Evolutionary conservation across 2,113 vertebrate genomes (phyloP), one percentile per base, ranked within the genome.

Genomic region (Genyomyrus donnyi): DNA sequence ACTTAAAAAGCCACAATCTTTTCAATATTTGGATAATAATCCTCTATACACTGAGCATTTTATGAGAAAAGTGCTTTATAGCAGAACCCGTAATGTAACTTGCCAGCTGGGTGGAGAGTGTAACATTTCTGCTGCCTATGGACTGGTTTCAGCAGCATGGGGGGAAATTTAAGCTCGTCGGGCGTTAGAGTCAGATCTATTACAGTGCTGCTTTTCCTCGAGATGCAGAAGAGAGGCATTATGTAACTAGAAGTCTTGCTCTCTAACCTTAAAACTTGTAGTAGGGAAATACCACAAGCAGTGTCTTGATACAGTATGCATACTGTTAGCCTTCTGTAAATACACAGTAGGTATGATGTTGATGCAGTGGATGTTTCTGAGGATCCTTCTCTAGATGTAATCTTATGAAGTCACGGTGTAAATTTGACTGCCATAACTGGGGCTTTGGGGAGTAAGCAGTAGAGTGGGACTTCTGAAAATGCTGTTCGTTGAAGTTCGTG

Each of bases 101-200:
- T 46, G 19, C 35, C 80, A 48, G n/a, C 39, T 24, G 2, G 77
- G 7, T 11, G 42, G 27, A 15, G 27, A 53, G 49, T 31, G 17
- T 58, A 62, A 88, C 87, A 39, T 62, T 88, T 39, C 7, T 35
- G 31, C 24, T 9, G 35, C 21, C 31, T 17, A 1, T 49, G 53
- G 27, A 19, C 45, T 42, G 87, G 39, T 15, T 62, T 93, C 93
- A 94, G 91, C 91, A 92, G 89, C 91, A 92, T 62, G 48, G 91
- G 93, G 93, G 91, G 91, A 92, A 93, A 91, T 90, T 94, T 88
- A 91, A 94, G 95, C 95, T 96, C 95, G 95, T 92, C 92, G 92
- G 91, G 94, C 94, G 94, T 96, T 96, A 95, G 92, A 95, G 92
- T 95, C 95, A 96, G 95, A 93, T 91, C 93, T 88, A 92, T 95